Evolutionary conservation across 2,888 invertebrate genomes (phyloP).

Genomic region (Ophion ventricosus): DNA sequence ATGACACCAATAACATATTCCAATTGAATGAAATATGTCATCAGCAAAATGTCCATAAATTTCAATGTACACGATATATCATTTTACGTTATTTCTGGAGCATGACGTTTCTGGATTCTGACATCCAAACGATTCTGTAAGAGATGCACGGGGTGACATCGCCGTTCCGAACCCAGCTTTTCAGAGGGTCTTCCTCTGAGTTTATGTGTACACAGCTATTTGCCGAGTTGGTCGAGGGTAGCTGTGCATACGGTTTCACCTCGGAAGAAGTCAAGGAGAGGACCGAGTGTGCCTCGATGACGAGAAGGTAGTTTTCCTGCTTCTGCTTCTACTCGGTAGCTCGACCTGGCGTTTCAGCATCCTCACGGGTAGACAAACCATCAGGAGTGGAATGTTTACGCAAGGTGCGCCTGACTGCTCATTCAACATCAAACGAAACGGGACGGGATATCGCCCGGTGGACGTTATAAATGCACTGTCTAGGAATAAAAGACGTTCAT

Average conservation of each 20-base stretch:
- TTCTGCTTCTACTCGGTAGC: too few relatives aligned
- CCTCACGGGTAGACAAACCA: slow-evolving; percentile 67
- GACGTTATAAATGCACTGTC: slow-evolving; percentile 73
- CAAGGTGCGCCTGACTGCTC: slow-evolving; percentile 59
- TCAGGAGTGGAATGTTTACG: slow-evolving; percentile 72
- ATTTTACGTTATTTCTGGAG: too few relatives aligned
- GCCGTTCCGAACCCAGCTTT: neutral
- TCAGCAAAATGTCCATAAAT: too few relatives aligned
- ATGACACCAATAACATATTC: too few relatives aligned
- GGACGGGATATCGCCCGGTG: slow-evolving; percentile 53
- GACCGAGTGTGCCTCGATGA: slow-evolving; percentile 28
- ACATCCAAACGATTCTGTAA: too few relatives aligned
- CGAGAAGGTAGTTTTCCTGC: slow-evolving; percentile 19
- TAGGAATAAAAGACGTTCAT: slow-evolving; percentile 58
- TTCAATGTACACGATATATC: too few relatives aligned
- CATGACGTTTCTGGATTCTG: too few relatives aligned
- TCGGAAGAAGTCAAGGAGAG: slow-evolving; percentile 58
- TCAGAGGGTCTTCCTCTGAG: neutral
- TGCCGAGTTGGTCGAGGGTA: slow-evolving; percentile 59
- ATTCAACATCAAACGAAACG: slow-evolving; percentile 76
- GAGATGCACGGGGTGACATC: neutral
- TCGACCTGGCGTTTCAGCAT: too few relatives aligned
- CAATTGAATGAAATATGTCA: too few relatives aligned
- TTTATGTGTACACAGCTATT: slow-evolving; percentile 51
- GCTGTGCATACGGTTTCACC: neutral